Base-by-base conservation (phyloP, 2,113 vertebrate genomes). In the Alethe castanea region DNA sequence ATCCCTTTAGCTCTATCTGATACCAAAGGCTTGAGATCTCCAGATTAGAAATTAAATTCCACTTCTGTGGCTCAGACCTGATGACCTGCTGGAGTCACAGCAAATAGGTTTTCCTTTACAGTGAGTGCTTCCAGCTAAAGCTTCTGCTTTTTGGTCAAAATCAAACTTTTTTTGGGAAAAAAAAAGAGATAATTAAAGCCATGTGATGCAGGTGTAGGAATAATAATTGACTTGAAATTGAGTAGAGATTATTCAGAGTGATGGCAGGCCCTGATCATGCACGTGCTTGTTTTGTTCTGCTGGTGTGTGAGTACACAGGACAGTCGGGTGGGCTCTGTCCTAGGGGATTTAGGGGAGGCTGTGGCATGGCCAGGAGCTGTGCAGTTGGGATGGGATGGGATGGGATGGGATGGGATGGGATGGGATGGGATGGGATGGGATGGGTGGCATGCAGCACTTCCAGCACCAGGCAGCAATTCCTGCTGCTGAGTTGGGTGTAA, bases 21-120 rank as follows among this genome's bases (percentile, higher is more conserved):
- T 85, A 54, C 54, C 5, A 29, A 77, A 85, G 66, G 57, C 74
- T 94, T 79, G 77, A 95, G 82, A 95, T 82, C 74, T 87, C 66
- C 79, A 94, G 91, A 87, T 91, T 69, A 88, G 88, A 78, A 96
- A 92, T 88, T n/a, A 90, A 94, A 95, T 92, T 94, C 81, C 59
- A 92, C 69, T 61, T 64, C 77, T 36, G 57, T 54, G 52, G 77
- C 80, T 60, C 78, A 60, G 81, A 70, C 81, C 84, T 52, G 62
- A 20, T 80, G 70, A 88, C 85, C 45, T 33, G 6, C 40, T 29
- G 38, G 12, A 87, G 42, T 53, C 78, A 48, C 11, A 70, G 62
- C 35, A 80, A 93, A 77, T 29, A 26, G 5, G 4, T 44, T 91
- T 91, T 64, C 45, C 31, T 69, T 60, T 80, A 61, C 14, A 45